Evolutionary conservation across 2,113 vertebrate genomes (phyloP).

Genomic region (Paradoxurus hermaphroditus): DNA sequence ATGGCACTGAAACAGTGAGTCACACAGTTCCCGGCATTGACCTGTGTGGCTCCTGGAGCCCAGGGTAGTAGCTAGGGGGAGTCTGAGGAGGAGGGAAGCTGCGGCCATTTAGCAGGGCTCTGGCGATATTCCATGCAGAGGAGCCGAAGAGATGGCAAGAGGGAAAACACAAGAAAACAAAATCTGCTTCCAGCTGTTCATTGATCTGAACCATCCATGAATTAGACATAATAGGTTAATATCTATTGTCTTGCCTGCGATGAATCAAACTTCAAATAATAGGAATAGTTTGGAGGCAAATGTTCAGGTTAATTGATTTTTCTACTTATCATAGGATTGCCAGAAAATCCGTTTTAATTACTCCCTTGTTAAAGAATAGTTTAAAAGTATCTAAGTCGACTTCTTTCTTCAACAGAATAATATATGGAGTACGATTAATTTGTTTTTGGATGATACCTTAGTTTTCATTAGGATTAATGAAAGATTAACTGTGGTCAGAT

Average conservation of each 20-base stretch:
- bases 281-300: not conserved
- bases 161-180: not conserved
- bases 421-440: not conserved
- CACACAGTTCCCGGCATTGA: accelerated
- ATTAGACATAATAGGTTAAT: not conserved
- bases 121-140: not conserved
- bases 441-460: not conserved
- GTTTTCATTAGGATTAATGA: not conserved
- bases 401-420: not conserved
- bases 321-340: not conserved
- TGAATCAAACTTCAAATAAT: not conserved
- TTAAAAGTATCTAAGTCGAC: not conserved
- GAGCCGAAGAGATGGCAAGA: not conserved
- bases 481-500: not conserved
- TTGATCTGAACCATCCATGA: not conserved
- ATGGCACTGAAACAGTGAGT: not conserved
- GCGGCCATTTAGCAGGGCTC: not conserved
- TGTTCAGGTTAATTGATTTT: not conserved
- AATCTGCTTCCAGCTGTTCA: not conserved
- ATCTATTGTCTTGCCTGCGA: not conserved
- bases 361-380: not conserved
- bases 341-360: not conserved
- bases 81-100: too few relatives aligned
- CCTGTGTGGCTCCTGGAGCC: accelerated
- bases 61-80: too few relatives aligned